A percentile compares a stretch with the other conserved stretches of the same genome.
phyloP scores from a whole-genome alignment of 2,113 vertebrate species.

The Jaculus jaculus region DNA sequence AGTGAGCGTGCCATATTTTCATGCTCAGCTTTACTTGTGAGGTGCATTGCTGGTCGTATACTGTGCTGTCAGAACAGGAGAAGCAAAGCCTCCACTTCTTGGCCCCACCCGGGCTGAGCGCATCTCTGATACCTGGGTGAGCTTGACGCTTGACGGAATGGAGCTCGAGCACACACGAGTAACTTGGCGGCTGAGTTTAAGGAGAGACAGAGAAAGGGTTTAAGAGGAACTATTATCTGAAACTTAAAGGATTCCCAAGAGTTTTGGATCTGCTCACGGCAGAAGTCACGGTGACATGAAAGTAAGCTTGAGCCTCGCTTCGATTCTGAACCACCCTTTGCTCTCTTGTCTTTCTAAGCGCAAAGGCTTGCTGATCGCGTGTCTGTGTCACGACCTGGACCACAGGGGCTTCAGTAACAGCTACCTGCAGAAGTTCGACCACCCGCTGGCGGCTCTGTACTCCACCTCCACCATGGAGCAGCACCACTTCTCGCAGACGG shows the following conservation, averaged over 20 bases:
- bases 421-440: slow-evolving; percentile 99
- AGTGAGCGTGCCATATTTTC: no score
- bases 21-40: rapidly evolving
- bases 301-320: not conserved
- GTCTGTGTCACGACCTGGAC: slow-evolving; percentile 98
- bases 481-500: slow-evolving; percentile 98
- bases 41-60: no score
- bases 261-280: rapidly evolving
- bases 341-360: slow-evolving; percentile 83
- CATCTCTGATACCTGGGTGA: rapidly evolving
- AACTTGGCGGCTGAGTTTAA: not conserved
- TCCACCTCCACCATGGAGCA: slow-evolving; percentile 99
- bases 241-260: no score
- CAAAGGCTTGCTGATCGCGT: slow-evolving; percentile 96
- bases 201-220: not conserved
- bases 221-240: rapidly evolving
- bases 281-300: slow-evolving; percentile 1
- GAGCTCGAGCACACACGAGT: not conserved
- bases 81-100: not conserved
- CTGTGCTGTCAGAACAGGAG: not conserved
- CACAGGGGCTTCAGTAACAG: slow-evolving; percentile 97
- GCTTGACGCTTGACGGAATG: no score
- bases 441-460: slow-evolving; percentile 96
- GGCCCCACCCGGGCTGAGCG: rapidly evolving
- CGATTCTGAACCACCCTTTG: not conserved